Base-by-base conservation (phyloP, 2,797 vertebrate genomes). In the Steatocranus sp. region DNA sequence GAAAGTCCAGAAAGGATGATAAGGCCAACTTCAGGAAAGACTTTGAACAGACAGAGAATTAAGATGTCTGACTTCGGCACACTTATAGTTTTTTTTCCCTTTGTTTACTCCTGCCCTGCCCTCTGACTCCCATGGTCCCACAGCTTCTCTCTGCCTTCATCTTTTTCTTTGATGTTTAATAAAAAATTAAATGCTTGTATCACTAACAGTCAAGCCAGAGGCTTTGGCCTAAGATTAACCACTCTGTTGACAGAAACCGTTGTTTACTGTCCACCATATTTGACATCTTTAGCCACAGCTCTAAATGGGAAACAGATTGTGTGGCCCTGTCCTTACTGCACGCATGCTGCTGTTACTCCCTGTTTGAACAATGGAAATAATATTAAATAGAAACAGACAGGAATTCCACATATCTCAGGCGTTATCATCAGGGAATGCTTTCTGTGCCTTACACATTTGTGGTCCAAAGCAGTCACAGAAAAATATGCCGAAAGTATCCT, bases 381-480 rank as follows among this genome's bases (percentile, higher is more conserved):
- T 82, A 51, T 84, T 87, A 75, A 84, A 81, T 79, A 80, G 75
- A 91, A 88, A 89, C 87, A 90, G 70, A 88, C 82, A 83, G 18
- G 41, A 83, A 89, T 79, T 86, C 58, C 27, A 87, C 51, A 87
- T 63, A 78, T 93, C 79, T 34, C 53, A 49, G 48, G 14, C 4
- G 8, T 73, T 76, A 86, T 85, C 79, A 81, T 11, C 34, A 10
- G 86, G 79, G 79, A 89, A 90, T 86, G 36, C 68, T 76, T 73
- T 86, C 80, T 92, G 38, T 83, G 58, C 61, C 48, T 83, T 80
- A 77, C 76, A 75, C 49, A 81, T 87, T 74, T 73, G 3, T 73
- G 41, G 38, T 36, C 23, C 23, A 43, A 74, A 80, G 83, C 51
- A 84, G 20, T 77, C 32, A 56, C 17, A 61, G 14, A 80, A 85